Base-by-base conservation (phyloP, 92 coral and sea anemone genomes). In the Anthopleura xanthogrammica region DNA sequence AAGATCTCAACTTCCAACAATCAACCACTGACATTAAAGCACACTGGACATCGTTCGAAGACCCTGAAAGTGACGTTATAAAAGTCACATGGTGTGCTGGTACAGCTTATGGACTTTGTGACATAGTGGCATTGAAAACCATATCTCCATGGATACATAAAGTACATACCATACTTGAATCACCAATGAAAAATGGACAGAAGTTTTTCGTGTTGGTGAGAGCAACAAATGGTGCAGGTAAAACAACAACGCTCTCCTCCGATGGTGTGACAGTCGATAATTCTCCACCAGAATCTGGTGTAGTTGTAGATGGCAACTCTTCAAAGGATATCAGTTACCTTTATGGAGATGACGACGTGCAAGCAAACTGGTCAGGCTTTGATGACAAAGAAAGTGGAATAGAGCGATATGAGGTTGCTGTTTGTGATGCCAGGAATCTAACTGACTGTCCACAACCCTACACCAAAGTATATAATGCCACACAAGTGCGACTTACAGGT, bases 171-270 rank as follows among this genome's bases (percentile, higher is more conserved):
- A 79, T 80, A 7, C 89, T 95, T 16, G 41, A 77, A 42, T 64
- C 78, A 54, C 93, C 96, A 42, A 82, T 92, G 79, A 75, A 2
- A 41, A 82, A 86, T 80, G 98, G 98, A 20, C 90, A 87, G 76
- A 87, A 80, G 81, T 89, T 90, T 64, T 92, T 82, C 85, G 80
- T 92, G 75, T 90, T 93, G 16, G 86, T 95, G 58, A 86, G 71
- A 77, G 93, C 97, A 14, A 84, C 85, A 55, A 95, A 95, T 86
- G 92, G 98, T n/a, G 98, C 97, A n/a, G 94, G 98, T 6, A 64
- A 79, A 60, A 77, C 80, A 39, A 80, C 84, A 24, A 85, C 90
- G 42, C 40, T 89, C 22, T 82, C 86, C 48, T 95, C 98, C 23
- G 87, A 92, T 77, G 98, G 97, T 57, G 97, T 95, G 42, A 87